These are phyloP conservation scores for Gila robusta DNA, from an alignment of 2,797 vertebrate genomes.

Conservation along the genomic window DNA sequence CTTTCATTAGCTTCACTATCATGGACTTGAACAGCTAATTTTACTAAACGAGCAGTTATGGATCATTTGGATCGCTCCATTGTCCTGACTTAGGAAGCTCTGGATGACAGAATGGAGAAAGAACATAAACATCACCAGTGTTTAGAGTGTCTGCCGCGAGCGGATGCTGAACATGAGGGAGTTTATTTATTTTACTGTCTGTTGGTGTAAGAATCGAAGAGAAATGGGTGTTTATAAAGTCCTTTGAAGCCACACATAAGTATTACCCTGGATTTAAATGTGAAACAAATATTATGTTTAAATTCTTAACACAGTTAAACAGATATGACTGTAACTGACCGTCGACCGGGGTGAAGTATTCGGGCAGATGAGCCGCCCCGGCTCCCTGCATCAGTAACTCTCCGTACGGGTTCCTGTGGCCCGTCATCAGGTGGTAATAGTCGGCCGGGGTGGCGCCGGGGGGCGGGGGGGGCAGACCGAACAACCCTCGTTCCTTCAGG, in stretches of 20 bases:
- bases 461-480: constrained; percentile 84
- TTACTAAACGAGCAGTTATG: constrained; percentile 52
- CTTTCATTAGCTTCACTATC: background rate
- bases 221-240: background rate
- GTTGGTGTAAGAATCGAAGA: background rate
- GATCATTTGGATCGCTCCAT: constrained; percentile 42
- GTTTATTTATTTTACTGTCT: constrained; percentile 36
- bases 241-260: constrained; percentile 2
- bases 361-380: constrained; percentile 85
- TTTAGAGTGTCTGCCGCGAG: constrained; percentile 65
- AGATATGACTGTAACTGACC: constrained; percentile 81
- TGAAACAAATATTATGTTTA: background rate
- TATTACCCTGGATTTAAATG: background rate
- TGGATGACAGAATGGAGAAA: constrained; percentile 64
- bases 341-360: constrained; percentile 94
- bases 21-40: constrained; percentile 33
- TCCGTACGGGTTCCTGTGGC: constrained; percentile 88
- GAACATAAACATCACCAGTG: constrained; percentile 62
- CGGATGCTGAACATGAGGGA: constrained; percentile 45
- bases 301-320: background rate
- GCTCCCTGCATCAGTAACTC: constrained; percentile 90
- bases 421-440: constrained; percentile 95
- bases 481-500: constrained; percentile 90
- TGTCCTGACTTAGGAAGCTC: constrained; percentile 52
- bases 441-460: constrained; percentile 84